Conservation (phyloP, 2,797 vertebrate genomes). For the Neosilurus mollespiculum region DNA sequence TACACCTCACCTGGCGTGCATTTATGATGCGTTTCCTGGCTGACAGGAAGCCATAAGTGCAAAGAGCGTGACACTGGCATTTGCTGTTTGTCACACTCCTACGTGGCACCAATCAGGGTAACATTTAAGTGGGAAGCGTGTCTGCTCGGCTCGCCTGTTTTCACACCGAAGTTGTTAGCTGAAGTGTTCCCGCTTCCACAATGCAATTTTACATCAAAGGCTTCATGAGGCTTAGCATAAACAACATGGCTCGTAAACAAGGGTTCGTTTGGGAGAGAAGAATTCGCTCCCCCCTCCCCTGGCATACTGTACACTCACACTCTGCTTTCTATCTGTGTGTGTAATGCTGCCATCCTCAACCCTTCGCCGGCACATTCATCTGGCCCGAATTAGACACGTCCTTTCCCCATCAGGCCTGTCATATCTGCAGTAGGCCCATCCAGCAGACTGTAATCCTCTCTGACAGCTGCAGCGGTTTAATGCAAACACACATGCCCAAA, state of each 20-base stretch:
- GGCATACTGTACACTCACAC: neutral
- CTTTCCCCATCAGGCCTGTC: conserved; percentile 55
- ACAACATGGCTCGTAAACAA: conserved; percentile 27
- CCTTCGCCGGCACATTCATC: conserved; percentile 39
- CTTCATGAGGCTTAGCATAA: conserved; percentile 25
- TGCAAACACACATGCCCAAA: conserved; percentile 52
- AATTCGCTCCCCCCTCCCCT: conserved; percentile 1
- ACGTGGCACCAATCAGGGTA: conserved; percentile 51
- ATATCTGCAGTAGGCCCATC: conserved; percentile 46
- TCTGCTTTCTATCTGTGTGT: neutral
- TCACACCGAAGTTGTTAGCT: conserved; percentile 28
- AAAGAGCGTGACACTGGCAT: conserved; percentile 52
- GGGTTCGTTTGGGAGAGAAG: conserved; percentile 24
- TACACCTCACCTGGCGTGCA: conserved; percentile 47
- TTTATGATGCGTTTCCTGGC: conserved; percentile 55
- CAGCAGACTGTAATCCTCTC: conserved; percentile 46
- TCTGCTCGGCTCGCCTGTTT: conserved; percentile 29
- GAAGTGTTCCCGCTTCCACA: conserved; percentile 23
- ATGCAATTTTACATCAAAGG: conserved; percentile 34
- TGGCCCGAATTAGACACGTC: conserved; percentile 45
- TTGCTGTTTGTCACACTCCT: conserved; percentile 42
- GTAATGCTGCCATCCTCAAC: conserved; percentile 40
- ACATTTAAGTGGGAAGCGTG: conserved; percentile 47
- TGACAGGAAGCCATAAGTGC: conserved; percentile 53
- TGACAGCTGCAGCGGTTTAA: conserved; percentile 54